Evolutionary conservation across 2,888 invertebrate genomes (phyloP).

Genomic region (Desoria tigrina): DNA sequence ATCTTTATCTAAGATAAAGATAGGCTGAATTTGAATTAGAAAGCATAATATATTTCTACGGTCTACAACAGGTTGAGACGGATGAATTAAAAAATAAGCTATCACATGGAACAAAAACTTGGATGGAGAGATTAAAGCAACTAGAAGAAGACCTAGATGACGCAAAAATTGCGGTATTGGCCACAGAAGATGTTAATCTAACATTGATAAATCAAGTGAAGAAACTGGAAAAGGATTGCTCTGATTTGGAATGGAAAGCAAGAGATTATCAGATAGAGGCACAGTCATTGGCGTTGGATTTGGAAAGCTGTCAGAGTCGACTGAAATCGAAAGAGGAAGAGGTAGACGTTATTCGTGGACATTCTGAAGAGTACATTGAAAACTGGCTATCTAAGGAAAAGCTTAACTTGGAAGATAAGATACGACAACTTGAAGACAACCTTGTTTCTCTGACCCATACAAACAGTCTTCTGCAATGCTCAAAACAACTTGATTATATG

Average conservation of each 20-base stretch:
- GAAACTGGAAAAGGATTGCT: background rate
- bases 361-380: slow-evolving; percentile 4
- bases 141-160: background rate
- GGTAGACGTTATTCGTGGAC: background rate
- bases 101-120: background rate
- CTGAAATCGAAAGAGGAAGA: background rate
- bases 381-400: background rate
- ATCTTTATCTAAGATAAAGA: too few relatives aligned
- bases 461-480: too few relatives aligned
- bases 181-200: background rate
- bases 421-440: background rate
- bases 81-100: background rate
- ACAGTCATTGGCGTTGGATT: background rate
- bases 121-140: background rate
- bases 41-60: too few relatives aligned
- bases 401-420: background rate
- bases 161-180: background rate
- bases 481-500: too few relatives aligned
- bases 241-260: background rate
- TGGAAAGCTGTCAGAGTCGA: background rate
- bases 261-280: background rate
- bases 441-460: background rate
- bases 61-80: background rate
- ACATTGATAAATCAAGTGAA: background rate
- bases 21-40: too few relatives aligned